phyloP scores from a whole-genome alignment of 1,140 invertebrate species.

The Protaetia brevitarsis region DNA sequence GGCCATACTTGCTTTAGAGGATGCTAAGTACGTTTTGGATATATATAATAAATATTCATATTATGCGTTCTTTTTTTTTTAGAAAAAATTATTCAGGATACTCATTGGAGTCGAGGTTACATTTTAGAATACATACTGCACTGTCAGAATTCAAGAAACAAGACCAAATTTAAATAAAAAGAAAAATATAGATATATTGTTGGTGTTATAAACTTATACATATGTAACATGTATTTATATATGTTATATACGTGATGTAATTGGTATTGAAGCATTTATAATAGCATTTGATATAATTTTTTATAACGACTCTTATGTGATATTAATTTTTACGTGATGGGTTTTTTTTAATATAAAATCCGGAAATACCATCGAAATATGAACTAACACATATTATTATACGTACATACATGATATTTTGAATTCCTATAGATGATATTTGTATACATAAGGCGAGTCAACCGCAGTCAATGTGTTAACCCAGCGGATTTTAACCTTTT shows the following conservation, averaged over 20 bases:
- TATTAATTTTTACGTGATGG: background rate
- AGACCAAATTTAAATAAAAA: slow-evolving; percentile 24
- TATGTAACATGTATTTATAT: background rate
- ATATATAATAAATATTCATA: slow-evolving; percentile 31
- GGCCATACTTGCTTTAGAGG: slow-evolving; percentile 73
- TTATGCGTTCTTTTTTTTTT: slow-evolving; percentile 42
- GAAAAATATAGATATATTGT: background rate
- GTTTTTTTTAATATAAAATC: background rate
- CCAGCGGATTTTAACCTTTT: too few species aligned
- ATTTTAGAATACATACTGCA: slow-evolving; percentile 87
- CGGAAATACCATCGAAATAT: too few species aligned
- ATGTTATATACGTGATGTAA: background rate
- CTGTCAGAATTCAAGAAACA: slow-evolving; percentile 56
- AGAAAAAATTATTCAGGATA: slow-evolving; percentile 89
- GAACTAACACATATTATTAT: too few species aligned
- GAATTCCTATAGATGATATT: too few species aligned
- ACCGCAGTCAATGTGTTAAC: too few species aligned
- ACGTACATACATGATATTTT: too few species aligned
- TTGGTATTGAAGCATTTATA: slow-evolving; percentile 13
- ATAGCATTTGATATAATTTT: background rate
- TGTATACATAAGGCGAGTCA: too few species aligned
- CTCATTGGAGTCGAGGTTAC: slow-evolving; percentile 83
- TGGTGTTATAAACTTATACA: slow-evolving; percentile 5
- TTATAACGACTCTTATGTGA: background rate
- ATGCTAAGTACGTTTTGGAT: slow-evolving; percentile 68